Conservation (phyloP, 2,797 vertebrate genomes). For the Crocodylus rhombifer region DNA sequence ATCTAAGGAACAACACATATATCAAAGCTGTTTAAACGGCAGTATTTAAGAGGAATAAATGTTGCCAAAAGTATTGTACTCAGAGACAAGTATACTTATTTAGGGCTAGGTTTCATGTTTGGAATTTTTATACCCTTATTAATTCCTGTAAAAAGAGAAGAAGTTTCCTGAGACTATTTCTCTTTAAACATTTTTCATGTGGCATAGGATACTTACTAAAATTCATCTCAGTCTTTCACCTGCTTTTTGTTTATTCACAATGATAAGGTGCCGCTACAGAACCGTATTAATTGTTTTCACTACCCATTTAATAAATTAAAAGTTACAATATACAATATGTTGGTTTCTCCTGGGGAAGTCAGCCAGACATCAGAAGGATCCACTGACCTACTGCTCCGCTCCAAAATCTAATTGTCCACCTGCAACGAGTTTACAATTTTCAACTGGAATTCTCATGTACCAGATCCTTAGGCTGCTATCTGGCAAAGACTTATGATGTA, state of each 20-base stretch:
- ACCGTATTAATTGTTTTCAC: background rate
- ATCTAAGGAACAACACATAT: background rate
- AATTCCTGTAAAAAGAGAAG: background rate
- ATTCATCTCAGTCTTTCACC: background rate
- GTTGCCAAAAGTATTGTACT: background rate
- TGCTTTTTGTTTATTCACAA: background rate
- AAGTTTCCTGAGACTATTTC: background rate
- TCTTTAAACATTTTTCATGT: background rate
- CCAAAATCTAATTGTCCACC: background rate
- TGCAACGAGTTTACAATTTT: background rate
- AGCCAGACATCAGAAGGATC: background rate
- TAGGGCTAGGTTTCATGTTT: background rate
- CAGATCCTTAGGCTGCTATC: background rate
- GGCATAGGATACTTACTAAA: background rate
- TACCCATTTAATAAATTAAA: background rate
- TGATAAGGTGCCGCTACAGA: background rate
- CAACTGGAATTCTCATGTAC: background rate
- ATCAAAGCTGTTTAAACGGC: background rate
- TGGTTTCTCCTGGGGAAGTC: background rate
- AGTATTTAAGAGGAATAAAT: background rate
- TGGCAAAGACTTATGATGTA: background rate
- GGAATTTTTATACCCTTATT: background rate
- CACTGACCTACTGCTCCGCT: background rate
- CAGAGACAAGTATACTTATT: background rate
- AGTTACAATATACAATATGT: background rate